phyloP scores from a whole-genome alignment of 2,113 vertebrate species.

The Thymallus thymallus region DNA sequence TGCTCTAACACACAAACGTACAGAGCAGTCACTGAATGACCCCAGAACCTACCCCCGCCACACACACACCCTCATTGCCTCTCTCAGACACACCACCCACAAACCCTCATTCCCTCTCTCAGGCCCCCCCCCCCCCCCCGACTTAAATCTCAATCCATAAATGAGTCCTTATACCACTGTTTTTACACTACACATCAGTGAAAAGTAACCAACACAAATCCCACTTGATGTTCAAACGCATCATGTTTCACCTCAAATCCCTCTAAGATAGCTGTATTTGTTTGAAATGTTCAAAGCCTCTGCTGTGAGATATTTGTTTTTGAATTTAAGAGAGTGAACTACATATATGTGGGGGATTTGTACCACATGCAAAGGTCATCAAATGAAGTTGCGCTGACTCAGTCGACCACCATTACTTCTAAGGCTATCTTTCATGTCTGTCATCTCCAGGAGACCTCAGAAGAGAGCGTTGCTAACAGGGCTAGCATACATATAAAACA shows the following conservation, averaged over 20 bases:
- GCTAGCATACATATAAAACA: not conserved
- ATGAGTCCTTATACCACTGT: not conserved
- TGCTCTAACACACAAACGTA: not conserved
- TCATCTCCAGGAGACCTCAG: not conserved
- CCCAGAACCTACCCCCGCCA: not conserved
- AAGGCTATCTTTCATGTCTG: not conserved
- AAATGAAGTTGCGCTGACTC: not conserved
- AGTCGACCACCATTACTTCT: not conserved
- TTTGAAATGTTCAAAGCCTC: constrained; percentile 6
- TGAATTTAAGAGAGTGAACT: not conserved
- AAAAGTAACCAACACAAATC: not conserved
- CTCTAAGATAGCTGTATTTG: not conserved
- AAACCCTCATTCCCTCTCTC: no score
- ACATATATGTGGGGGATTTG: not conserved
- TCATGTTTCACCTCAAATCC: not conserved
- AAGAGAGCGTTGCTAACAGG: not conserved
- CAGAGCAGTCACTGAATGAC: not conserved
- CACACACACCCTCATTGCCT: not conserved
- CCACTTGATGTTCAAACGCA: not conserved
- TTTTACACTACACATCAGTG: constrained; percentile 9
- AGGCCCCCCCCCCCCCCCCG: not conserved
- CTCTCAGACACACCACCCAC: not conserved
- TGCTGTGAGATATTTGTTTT: not conserved
- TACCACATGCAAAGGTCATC: not conserved
- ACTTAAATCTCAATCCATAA: not conserved